Base-by-base conservation (phyloP, 2,113 vertebrate genomes). In the Morone saxatilis region DNA sequence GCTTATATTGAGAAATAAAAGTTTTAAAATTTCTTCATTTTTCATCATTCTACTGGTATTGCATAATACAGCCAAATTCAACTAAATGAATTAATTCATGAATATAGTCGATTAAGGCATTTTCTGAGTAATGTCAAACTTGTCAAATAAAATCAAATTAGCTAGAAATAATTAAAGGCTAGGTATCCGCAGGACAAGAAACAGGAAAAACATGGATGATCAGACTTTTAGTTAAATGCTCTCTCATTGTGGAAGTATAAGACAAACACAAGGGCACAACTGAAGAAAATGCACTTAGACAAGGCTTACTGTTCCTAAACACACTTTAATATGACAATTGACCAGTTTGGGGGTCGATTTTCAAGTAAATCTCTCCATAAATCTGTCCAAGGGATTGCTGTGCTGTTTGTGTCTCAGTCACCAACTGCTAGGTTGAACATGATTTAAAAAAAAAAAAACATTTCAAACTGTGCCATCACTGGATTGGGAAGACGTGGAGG, bases 381-480 rank as follows among this genome's bases (percentile, higher is more conserved):
- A 93, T 90, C 85, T 92, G 91, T 84, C 54, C n/a, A 71, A 77
- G 82, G 43, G 19, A 69, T 87, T 82, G 47, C 86, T 84, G 89
- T 91, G 89, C 78, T 87, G 85, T 87, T 92, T 93, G 88, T 78
- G 86, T 91, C 92, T 89, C 92, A 91, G 90, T 93, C 92, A 92
- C 86, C 91, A 91, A 95, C 91, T 93, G 91, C 89, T 80, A 2
- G 71, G 80, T 73, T 86, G 83, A 89, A 84, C 77, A 86, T 43
- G 83, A 87, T 86, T 31, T 31, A 3, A 11, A 43, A 9, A 9
- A 43, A 9, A 9, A 41, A 41, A 45, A 84, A 60, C 45, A 84
- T 81, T 90, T 93, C 93, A 94, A 93, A 91, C 88, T 86, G 90
- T 93, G 91, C 90, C 91, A 95, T 93, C 90, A 86, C 90, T 90